These are phyloP conservation scores for Charina bottae DNA, from an alignment of 2,113 vertebrate genomes.

Conservation along the genomic window DNA sequence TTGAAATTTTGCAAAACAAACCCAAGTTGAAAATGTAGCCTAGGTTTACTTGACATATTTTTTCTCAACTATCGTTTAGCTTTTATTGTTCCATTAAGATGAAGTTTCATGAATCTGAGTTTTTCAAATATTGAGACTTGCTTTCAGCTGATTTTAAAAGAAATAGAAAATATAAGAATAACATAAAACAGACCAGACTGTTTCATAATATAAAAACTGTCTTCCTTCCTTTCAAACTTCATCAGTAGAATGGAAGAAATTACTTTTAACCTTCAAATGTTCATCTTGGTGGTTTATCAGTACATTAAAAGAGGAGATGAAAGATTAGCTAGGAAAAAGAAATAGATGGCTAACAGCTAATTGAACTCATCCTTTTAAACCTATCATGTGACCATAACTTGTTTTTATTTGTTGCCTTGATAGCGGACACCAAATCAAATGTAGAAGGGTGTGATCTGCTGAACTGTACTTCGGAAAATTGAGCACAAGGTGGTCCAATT, in stretches of 20 bases:
- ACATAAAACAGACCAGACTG: background rate
- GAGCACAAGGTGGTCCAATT: background rate
- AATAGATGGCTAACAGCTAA: constrained; percentile 5
- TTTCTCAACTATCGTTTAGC: background rate
- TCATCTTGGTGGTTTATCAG: background rate
- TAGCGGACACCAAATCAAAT: background rate
- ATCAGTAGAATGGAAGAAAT: background rate
- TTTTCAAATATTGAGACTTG: background rate
- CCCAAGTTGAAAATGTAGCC: no score
- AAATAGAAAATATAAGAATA: background rate
- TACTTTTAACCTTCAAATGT: background rate
- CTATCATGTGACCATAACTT: constrained; percentile 15
- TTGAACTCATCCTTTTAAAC: constrained; percentile 31
- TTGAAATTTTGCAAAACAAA: background rate
- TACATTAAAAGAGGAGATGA: background rate
- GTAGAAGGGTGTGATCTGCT: constrained; percentile 11
- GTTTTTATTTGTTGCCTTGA: background rate
- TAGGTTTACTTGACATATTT: background rate
- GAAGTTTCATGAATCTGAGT: background rate
- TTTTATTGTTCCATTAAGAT: background rate
- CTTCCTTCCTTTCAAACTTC: background rate
- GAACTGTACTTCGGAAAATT: background rate
- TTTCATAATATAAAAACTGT: background rate
- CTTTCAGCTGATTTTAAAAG: background rate
- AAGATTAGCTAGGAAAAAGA: constrained; percentile 21